These are phyloP conservation scores for Catharus fuscescens DNA, from an alignment of 2,113 vertebrate genomes.

Conservation along the genomic window DNA sequence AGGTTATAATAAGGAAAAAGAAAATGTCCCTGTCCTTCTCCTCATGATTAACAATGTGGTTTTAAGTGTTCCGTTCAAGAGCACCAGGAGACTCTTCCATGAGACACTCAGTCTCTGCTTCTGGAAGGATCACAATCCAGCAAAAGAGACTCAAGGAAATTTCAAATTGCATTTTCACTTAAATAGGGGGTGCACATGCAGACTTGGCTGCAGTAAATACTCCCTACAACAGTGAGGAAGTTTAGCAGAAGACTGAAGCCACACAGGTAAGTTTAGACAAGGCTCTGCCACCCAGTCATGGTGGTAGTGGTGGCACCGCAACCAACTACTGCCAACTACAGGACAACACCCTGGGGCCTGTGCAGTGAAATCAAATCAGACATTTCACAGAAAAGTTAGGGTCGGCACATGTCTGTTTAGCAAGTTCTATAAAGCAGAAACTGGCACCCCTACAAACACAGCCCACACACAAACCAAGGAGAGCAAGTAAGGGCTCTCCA, in stretches of 20 bases:
- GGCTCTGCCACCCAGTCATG: accelerated
- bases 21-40: neutral
- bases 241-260: neutral
- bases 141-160: neutral
- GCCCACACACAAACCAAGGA: neutral
- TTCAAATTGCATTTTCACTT: neutral
- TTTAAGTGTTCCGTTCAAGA: neutral
- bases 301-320: neutral
- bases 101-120: neutral
- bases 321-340: neutral
- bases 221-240: neutral
- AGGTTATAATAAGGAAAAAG: neutral
- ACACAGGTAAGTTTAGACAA: neutral
- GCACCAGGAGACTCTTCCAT: neutral
- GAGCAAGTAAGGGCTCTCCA: accelerated
- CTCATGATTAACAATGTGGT: neutral
- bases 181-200: accelerated
- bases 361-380: neutral
- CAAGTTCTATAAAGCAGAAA: neutral
- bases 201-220: neutral
- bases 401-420: accelerated
- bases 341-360: neutral
- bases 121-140: neutral
- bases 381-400: neutral
- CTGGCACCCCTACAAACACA: neutral